Conservation (phyloP, 2,113 vertebrate species). For the Procavia capensis region DNA sequence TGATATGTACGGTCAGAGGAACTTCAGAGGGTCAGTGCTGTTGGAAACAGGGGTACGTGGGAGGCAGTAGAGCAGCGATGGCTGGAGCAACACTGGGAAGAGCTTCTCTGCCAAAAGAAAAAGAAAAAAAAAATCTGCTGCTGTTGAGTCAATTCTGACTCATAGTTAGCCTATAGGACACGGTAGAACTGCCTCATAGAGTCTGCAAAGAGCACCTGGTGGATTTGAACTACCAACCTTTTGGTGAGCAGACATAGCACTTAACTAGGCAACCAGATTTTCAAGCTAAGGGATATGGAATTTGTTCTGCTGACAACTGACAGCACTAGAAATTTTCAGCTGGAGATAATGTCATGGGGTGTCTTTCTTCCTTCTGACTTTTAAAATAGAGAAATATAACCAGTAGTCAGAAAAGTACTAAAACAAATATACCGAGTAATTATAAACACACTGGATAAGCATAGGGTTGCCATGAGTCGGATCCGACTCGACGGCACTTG, state of each 20-base stretch:
- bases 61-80: not conserved
- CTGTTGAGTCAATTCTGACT: too few species aligned
- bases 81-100: not conserved
- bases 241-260: too few species aligned
- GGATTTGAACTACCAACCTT: too few species aligned
- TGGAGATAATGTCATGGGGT: not conserved
- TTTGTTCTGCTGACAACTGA: not conserved
- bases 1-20: not conserved
- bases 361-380: not conserved
- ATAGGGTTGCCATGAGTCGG: too few species aligned
- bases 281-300: accelerated
- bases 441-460: too few species aligned
- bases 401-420: not conserved
- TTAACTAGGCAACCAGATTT: too few species aligned
- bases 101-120: not conserved
- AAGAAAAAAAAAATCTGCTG: too few species aligned
- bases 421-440: not conserved
- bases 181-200: too few species aligned
- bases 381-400: not conserved
- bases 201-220: too few species aligned
- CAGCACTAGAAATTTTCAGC: not conserved
- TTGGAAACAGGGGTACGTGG: not conserved
- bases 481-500: too few species aligned
- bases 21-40: too few species aligned
- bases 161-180: too few species aligned